Base-by-base conservation (phyloP, 2,888 invertebrate species). In the Tetranychus truncatus region DNA sequence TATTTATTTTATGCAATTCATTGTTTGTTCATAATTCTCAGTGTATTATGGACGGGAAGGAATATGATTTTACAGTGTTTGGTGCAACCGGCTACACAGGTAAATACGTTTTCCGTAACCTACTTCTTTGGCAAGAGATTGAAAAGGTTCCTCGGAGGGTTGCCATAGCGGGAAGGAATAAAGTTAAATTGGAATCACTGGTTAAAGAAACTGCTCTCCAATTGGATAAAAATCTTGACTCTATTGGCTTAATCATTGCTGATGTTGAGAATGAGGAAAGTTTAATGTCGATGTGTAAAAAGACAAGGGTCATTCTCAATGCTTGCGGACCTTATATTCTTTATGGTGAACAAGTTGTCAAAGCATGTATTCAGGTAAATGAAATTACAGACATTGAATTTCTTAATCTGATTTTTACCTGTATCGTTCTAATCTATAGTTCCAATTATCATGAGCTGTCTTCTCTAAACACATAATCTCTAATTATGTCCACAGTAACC, bases 31-130 rank as follows among this genome's bases (percentile, higher is more conserved):
- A 34, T 5, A 34, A 34, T 34, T 34, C 34, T 34, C 34, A 34
- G 34, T 34, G 34, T 55, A 55, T 15, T 15, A 69, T 69, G 69
- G 8, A 21, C 20, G 20, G 11, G 5, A 20, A 24, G 20, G 69
- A 69, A 21, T 72, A 44, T 72, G 72, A 72, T 72, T 45, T 72
- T 9, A 45, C 97, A 8, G 88, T 97, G 80, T 95, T 95, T 82
- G 97, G 96, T 44, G 96, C 95, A 0, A 89, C 91, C 0, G 96
- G 96, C 45, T 95, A 89, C 83, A 95, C 96, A 0, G 97, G 96
- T 1, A 89, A 90, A 24, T 11, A n/a, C 11, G 34, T 69, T 20
- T 69, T 69, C 69, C 69, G 69, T 20, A 24, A 72, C 45, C 11
- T 72, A 44, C 9, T 72, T n/a, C 44, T 24, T n/a, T 72, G 72